Evolutionary conservation across 2,888 invertebrate genomes (phyloP), one percentile per base, ranked within the genome.

Genomic region (Mesopsocus fuscifrons): DNA sequence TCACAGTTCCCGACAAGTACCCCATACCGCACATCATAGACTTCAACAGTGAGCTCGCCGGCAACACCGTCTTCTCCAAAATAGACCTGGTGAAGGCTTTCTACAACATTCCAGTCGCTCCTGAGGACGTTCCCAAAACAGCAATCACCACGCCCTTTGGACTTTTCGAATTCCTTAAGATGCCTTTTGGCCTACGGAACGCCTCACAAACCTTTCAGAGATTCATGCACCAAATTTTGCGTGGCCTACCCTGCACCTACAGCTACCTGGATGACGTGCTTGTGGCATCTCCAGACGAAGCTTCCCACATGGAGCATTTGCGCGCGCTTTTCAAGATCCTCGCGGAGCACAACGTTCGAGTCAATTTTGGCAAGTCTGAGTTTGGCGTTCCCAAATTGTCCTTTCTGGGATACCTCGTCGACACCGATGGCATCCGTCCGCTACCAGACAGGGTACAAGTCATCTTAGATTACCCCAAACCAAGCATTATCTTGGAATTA

Each of bases 191-290:
- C n/a, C n/a, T n/a, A n/a, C n/a, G n/a, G 1, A 61, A 63, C 44
- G 58, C 62, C 1, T 55, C 55, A 2, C 57, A 62, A 46, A 58
- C 59, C 0, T 61, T 62, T 48, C 57, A 60, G 43, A 50, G 57
- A 3, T 59, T 5, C 49, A 46, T 40, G 41, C 41, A 2, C 54
- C 52, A 31, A n/a, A n/a, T n/a, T n/a, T n/a, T n/a, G n/a, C n/a
- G n/a, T n/a, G n/a, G n/a, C n/a, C n/a, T n/a, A n/a, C n/a, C n/a
- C n/a, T n/a, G n/a, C n/a, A n/a, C n/a, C n/a, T n/a, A n/a, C n/a
- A n/a, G n/a, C n/a, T n/a, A n/a, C n/a, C 46, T 52, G 1, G 51
- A 53, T 41, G 52, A 53, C 41, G 42, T 53, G 3, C 42, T 52
- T 3, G 43, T 52, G 16, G 49, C 50, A 0, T 47, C 49, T 20